Conservation (phyloP, 35 echinoderm and acorn worm genomes). For the Amphiura filiformis region DNA sequence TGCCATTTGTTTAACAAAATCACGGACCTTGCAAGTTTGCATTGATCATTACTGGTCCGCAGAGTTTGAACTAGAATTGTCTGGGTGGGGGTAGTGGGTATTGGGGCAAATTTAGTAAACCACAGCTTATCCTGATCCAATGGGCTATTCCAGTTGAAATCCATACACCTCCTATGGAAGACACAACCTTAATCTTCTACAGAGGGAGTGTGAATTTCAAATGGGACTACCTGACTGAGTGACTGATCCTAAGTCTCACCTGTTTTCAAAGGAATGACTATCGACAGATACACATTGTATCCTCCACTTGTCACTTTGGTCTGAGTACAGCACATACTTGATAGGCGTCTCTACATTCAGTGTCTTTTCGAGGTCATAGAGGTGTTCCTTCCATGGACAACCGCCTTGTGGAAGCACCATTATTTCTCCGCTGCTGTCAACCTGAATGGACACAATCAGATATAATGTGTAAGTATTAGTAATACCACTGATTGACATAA, state of each 20-base stretch:
- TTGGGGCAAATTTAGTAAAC: too few species aligned
- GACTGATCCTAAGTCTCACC: slow-evolving; percentile 56
- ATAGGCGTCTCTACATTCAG: slow-evolving; percentile 75
- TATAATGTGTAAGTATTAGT: neutral
- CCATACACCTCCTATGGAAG: too few species aligned
- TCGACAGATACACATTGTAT: slow-evolving; percentile 82
- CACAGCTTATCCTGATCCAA: too few species aligned
- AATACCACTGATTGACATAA: neutral
- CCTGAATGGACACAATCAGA: slow-evolving; percentile 47
- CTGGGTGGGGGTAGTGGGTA: too few species aligned
- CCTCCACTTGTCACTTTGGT: slow-evolving; percentile 74
- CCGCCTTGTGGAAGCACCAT: slow-evolving; percentile 62
- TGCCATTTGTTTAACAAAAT: too few species aligned
- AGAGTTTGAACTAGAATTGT: too few species aligned
- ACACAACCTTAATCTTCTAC: too few species aligned
- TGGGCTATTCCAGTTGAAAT: too few species aligned
- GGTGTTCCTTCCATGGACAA: slow-evolving; percentile 94
- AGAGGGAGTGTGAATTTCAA: too few species aligned
- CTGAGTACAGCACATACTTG: slow-evolving; percentile 91
- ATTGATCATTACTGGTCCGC: too few species aligned
- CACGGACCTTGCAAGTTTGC: too few species aligned
- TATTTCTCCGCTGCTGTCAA: slow-evolving; percentile 82
- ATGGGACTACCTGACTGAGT: too few species aligned
- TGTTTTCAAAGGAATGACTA: slow-evolving; percentile 84
- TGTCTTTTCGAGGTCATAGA: slow-evolving; percentile 68